Evolutionary conservation across 2,797 vertebrate genomes (phyloP), one percentile per base, ranked within the genome.

Genomic region (Rhinophrynus dorsalis): DNA sequence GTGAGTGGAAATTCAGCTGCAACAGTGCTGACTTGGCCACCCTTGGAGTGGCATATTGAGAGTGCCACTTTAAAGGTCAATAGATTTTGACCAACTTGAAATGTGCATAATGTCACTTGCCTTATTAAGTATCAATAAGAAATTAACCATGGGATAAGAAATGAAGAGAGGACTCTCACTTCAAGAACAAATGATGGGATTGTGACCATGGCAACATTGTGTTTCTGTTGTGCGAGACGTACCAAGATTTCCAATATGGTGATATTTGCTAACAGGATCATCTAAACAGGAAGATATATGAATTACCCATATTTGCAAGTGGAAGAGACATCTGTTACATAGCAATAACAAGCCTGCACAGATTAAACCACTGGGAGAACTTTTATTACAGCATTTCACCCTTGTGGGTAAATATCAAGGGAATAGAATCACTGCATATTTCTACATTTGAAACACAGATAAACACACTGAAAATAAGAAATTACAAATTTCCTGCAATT

Each of bases 211-310:
- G 80, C 42, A 79, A 84, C 81, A 74, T 74, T 77, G 77, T 3
- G 2, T 79, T 86, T 75, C 79, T 0, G 2, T 65, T 74, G 2
- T 62, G 74, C 1, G 12, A 55, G 74, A 75, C 23, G 24, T 76
- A 81, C 81, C 75, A 67, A 79, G 77, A 79, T 83, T 82, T 86
- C 79, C 74, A 82, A 81, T 35, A 73, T 80, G 79, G 79, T 85
- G 82, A 77, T 85, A 78, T 87, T 91, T 88, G 80, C 83, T 82
- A 82, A 84, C 73, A 80, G 83, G 85, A 86, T 84, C 82, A 81
- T 78, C 44, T 57, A 79, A 60, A 29, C 37, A 15, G 74, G 73
- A 77, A 80, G 69, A 75, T 83, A 77, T 79, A 48, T 55, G 58
- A 76, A 74, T 70, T 64, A 58, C 60, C 61, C 66, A 72, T 76